Percentiles rank a stretch among this genome's conserved stretches.
Conservation (phyloP, 2,797 vertebrate genomes). For the Mus minutoides region DNA sequence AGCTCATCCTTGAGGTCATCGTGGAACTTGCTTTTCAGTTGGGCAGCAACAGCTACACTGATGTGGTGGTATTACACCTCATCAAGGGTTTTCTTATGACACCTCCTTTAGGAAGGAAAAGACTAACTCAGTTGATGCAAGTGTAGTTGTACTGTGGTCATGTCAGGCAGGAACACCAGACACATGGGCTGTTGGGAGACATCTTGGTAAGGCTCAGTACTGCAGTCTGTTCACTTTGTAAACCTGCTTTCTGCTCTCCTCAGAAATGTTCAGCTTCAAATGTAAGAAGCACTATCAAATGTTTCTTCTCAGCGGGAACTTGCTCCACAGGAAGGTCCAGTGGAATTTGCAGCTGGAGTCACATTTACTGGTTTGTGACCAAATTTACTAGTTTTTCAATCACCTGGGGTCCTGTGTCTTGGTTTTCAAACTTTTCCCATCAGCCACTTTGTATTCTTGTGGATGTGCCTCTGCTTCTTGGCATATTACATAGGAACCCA, state of each 20-base stretch:
- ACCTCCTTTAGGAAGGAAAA: not conserved
- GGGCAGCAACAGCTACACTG: not conserved
- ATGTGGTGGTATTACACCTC: constrained; percentile 21
- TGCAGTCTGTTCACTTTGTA: not conserved
- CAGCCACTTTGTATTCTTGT: not conserved
- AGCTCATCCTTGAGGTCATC: not conserved
- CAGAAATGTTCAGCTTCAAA: not conserved
- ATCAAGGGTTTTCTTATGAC: constrained; percentile 36
- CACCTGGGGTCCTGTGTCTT: not conserved
- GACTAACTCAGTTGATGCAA: not conserved
- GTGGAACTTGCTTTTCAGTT: not conserved
- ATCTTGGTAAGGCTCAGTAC: not conserved
- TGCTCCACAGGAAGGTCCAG: not conserved
- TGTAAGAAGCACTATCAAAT: not conserved
- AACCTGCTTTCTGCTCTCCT: not conserved
- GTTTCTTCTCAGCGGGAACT: not conserved
- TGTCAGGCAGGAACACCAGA: not conserved
- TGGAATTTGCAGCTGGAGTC: not conserved
- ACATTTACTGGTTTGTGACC: not conserved
- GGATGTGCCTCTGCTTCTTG: not conserved
- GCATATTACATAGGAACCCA: not conserved
- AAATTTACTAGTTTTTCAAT: not conserved
- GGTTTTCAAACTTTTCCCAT: not conserved
- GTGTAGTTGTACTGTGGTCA: not conserved
- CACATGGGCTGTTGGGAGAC: not conserved